Percentiles rank a stretch among this genome's conserved stretches.
Conservation (phyloP, 37 sponge, comb jelly and placozoan species). For the Tethya wilhelma region DNA sequence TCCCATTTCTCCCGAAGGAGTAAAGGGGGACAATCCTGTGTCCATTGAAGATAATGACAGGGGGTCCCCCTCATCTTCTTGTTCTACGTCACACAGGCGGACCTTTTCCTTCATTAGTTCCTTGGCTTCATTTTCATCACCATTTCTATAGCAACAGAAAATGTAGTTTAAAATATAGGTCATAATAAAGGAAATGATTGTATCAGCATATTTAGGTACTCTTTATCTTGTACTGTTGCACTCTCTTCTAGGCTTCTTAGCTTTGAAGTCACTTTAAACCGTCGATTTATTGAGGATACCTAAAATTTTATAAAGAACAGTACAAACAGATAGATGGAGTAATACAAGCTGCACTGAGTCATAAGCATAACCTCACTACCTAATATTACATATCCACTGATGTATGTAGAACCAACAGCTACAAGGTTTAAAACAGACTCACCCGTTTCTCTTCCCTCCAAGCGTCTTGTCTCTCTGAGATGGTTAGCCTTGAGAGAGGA, state of each 20-base stretch:
- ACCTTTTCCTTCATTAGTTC: slow-evolving; percentile 29
- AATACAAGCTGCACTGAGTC: neutral
- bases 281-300: slow-evolving; percentile 12
- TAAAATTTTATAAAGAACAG: too few relatives aligned
- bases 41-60: neutral
- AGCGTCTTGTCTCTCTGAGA: slow-evolving; percentile 34
- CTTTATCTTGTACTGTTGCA: neutral
- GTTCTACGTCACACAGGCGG: slow-evolving; percentile 50
- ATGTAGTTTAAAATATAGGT: neutral
- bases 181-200: too few relatives aligned
- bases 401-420: neutral
- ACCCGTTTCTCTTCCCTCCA: slow-evolving; percentile 61
- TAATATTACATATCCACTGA: neutral
- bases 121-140: slow-evolving; percentile 17
- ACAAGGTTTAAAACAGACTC: too few relatives aligned
- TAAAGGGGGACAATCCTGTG: neutral
- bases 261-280: slow-evolving; percentile 51
- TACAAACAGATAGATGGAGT: neutral
- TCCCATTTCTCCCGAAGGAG: too few relatives aligned
- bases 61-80: neutral
- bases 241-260: slow-evolving; percentile 15
- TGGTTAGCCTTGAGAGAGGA: slow-evolving; percentile 58
- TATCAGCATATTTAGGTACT: neutral
- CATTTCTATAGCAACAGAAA: neutral
- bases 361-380: neutral